These are phyloP conservation scores for Plusia festucae DNA, from an alignment of 2,888 invertebrate genomes.

Conservation along the genomic window DNA sequence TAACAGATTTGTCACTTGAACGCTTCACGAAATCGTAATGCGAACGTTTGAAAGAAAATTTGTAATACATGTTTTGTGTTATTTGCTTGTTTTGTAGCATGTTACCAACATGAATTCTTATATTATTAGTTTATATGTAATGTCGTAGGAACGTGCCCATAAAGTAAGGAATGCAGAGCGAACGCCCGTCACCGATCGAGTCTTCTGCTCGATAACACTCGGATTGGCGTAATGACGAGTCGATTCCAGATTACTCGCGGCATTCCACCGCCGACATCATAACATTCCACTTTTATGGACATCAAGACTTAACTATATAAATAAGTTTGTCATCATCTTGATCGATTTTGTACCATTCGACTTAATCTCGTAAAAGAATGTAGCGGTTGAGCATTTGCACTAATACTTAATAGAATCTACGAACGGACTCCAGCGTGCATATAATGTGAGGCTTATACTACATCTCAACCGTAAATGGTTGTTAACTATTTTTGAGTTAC, in stretches of 20 bases:
- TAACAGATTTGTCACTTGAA: too few species aligned
- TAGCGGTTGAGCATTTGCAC: slow-evolving; percentile 14
- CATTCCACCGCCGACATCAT: slow-evolving; percentile 54
- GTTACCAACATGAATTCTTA: slow-evolving; percentile 29
- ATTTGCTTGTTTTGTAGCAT: slow-evolving; percentile 18
- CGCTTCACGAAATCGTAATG: too few species aligned
- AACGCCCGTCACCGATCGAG: slow-evolving; percentile 44
- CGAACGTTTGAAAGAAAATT: too few species aligned
- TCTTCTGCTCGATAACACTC: slow-evolving; percentile 52
- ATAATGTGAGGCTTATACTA: slow-evolving; percentile 4
- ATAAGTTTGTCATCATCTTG: slow-evolving; percentile 54
- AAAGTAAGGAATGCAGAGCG: slow-evolving; percentile 61
- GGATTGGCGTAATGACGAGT: slow-evolving; percentile 59
- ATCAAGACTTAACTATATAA: slow-evolving; percentile 53
- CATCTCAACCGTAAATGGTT: not conserved
- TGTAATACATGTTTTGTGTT: slow-evolving; percentile 10
- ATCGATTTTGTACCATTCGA: slow-evolving; percentile 52
- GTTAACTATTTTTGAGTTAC: not conserved
- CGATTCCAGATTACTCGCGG: slow-evolving; percentile 53
- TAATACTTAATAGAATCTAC: not conserved
- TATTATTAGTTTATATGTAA: slow-evolving; percentile 34
- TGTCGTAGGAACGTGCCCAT: slow-evolving; percentile 53
- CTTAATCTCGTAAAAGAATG: slow-evolving; percentile 56
- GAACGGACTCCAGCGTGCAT: not conserved
- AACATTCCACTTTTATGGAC: slow-evolving; percentile 65